Conservation (phyloP, 2,113 vertebrate genomes). For the Macrotis lagotis region DNA sequence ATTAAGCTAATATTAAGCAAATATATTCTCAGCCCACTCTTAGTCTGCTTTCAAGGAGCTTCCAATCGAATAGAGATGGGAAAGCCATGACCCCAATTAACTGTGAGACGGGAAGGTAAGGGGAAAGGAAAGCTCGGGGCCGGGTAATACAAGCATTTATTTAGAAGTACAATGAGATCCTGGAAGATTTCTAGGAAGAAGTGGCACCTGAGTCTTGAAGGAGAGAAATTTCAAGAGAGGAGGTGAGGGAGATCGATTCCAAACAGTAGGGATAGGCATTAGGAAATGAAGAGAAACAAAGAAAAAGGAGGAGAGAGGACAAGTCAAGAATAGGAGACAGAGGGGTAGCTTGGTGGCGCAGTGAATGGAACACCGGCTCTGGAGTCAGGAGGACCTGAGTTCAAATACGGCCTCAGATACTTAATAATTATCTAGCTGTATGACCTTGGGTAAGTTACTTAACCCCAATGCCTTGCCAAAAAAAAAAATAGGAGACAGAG, state of each 20-base stretch:
- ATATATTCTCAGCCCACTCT: neutral
- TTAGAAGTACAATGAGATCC: neutral
- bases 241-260: neutral
- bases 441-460: too few relatives aligned
- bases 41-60: neutral
- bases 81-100: neutral
- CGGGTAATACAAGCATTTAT: neutral
- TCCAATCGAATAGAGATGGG: neutral
- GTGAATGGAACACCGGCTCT: too few relatives aligned
- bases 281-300: constrained; percentile 8
- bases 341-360: too few relatives aligned
- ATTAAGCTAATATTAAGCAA: neutral
- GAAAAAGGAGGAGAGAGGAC: constrained; percentile 14
- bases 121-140: neutral
- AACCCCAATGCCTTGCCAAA: too few relatives aligned
- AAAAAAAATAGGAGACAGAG: constrained; percentile 47
- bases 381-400: too few relatives aligned
- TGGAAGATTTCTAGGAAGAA: neutral
- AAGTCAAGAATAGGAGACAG: constrained; percentile 48
- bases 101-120: neutral
- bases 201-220: neutral
- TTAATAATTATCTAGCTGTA: too few relatives aligned
- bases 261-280: neutral
- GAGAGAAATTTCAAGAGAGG: neutral
- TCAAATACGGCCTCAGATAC: too few relatives aligned